These are phyloP conservation scores for Cerceris rybyensis DNA, from an alignment of 2,888 invertebrate genomes.

Conservation along the genomic window DNA sequence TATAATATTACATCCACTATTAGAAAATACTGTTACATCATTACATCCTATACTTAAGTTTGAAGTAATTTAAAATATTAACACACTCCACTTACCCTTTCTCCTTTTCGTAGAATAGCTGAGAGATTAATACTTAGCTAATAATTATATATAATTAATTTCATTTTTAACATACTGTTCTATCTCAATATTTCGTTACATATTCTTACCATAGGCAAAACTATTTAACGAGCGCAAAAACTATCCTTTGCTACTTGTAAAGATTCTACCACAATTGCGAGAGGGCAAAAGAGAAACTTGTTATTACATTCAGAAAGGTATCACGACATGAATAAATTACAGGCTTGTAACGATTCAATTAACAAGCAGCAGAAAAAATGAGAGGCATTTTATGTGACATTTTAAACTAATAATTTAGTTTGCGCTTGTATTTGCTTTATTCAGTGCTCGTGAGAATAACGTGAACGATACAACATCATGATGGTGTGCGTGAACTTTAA, in stretches of 20 bases:
- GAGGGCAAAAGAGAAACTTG: neutral
- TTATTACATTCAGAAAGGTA: neutral
- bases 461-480: too few species aligned
- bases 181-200: constrained; percentile 13
- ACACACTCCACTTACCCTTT: neutral
- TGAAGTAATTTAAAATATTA: too few species aligned
- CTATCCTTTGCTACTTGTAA: constrained; percentile 19
- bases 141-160: constrained; percentile 2
- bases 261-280: neutral
- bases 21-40: too few species aligned
- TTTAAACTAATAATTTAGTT: neutral
- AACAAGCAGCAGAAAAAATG: neutral
- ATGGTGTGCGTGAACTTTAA: too few species aligned
- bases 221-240: constrained; percentile 17
- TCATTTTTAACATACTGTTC: neutral
- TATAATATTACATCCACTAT: too few species aligned
- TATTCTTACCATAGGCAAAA: constrained; percentile 1
- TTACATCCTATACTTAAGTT: too few species aligned
- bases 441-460: too few species aligned
- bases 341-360: neutral
- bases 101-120: neutral
- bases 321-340: neutral
- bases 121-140: constrained; percentile 5
- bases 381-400: neutral
- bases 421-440: too few species aligned